phyloP scores from a whole-genome alignment of 2,113 vertebrate genomes.

The Melanotaenia duboulayi region DNA sequence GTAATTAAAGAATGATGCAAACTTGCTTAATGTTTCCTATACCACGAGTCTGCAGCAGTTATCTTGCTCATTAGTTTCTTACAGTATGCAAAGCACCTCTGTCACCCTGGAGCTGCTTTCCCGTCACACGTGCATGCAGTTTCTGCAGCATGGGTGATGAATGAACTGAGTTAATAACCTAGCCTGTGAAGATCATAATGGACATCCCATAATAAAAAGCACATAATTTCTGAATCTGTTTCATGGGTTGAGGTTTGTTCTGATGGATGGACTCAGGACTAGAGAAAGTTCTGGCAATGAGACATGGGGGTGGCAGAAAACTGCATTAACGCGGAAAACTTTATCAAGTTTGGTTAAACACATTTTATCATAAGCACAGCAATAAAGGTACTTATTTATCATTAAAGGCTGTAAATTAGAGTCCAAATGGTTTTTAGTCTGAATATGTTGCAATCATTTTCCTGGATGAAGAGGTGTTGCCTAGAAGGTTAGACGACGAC shows the following conservation, averaged over 20 bases:
- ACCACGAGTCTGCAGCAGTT: background rate
- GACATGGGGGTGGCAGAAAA: background rate
- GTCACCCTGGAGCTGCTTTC: slow-evolving; percentile 18
- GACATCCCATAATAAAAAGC: slow-evolving; percentile 34
- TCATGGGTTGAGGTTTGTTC: slow-evolving; percentile 17
- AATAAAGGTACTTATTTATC: slow-evolving; percentile 29
- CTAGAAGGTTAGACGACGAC: too few species aligned
- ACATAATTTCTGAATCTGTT: slow-evolving; percentile 44
- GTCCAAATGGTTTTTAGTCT: slow-evolving; percentile 43
- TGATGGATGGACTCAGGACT: slow-evolving; percentile 51
- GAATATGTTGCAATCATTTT: too few species aligned
- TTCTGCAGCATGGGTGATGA: slow-evolving; percentile 40
- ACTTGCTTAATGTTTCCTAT: slow-evolving; percentile 27
- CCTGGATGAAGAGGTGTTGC: too few species aligned
- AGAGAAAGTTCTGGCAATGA: slow-evolving; percentile 44
- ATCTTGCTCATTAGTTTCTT: slow-evolving; percentile 42
- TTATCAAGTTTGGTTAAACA: slow-evolving; percentile 37
- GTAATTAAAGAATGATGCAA: slow-evolving; percentile 50
- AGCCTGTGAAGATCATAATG: slow-evolving; percentile 40
- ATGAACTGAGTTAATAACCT: slow-evolving; percentile 45
- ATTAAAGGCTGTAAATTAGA: slow-evolving; percentile 44
- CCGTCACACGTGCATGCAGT: slow-evolving; percentile 7
- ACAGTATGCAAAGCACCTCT: slow-evolving; percentile 17
- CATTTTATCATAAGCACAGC: slow-evolving; percentile 22
- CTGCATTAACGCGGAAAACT: slow-evolving; percentile 34